A percentile compares a stretch with the other conserved stretches of the same genome.
These are phyloP conservation scores for Streblospio benedicti DNA, from an alignment of 1,140 invertebrate genomes.

Conservation along the genomic window DNA sequence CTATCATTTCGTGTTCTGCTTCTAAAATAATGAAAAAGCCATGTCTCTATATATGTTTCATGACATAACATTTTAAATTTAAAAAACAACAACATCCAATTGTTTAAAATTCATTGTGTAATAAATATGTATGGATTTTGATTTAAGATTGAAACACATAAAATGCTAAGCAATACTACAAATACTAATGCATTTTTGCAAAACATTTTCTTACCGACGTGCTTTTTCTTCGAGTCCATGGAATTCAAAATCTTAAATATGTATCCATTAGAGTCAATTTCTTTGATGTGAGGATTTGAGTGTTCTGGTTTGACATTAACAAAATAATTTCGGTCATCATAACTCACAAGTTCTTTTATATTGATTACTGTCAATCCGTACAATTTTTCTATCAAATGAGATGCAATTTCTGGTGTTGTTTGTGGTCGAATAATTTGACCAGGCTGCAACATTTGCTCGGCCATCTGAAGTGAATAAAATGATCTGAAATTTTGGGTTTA, in stretches of 20 bases:
- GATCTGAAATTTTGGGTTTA: no score
- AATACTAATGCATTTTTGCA: neutral
- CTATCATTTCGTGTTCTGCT: neutral
- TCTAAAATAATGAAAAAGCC: no score
- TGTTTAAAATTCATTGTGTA: no score
- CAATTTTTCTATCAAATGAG: conserved; percentile 53
- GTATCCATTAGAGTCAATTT: conserved; percentile 54
- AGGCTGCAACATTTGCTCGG: conserved; percentile 12
- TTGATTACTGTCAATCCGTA: conserved; percentile 61
- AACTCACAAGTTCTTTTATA: conserved; percentile 62
- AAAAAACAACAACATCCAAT: no score
- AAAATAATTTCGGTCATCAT: conserved; percentile 72
- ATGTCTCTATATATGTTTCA: no score
- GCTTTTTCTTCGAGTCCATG: conserved; percentile 61
- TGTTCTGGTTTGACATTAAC: conserved; percentile 32
- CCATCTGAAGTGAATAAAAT: no score
- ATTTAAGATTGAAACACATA: no score
- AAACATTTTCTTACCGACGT: conserved; percentile 49
- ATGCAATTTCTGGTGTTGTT: conserved; percentile 51
- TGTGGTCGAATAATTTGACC: conserved; percentile 45
- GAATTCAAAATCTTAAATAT: conserved; percentile 74
- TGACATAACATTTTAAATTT: no score
- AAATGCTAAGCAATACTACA: no score
- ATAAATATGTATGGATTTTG: no score
- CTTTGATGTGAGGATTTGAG: conserved; percentile 29